Conservation (phyloP, 2,113 vertebrate species). For the Ammodramus savannarum region DNA sequence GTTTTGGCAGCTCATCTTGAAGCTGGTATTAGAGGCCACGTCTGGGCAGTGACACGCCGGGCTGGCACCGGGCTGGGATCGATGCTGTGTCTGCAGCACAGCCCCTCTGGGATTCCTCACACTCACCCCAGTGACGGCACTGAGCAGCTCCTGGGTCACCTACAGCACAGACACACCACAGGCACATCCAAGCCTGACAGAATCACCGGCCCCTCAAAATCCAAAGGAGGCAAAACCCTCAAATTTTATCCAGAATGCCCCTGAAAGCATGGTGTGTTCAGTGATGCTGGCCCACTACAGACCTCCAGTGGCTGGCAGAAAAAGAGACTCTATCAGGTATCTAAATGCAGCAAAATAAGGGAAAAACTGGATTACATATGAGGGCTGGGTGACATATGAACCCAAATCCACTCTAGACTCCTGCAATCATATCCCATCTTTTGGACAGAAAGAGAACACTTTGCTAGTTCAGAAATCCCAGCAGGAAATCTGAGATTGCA, state of each 20-base stretch:
- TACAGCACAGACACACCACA: neutral
- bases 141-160: neutral
- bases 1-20: conserved; percentile 54
- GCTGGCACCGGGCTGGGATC: neutral
- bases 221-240: neutral
- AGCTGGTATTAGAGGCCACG: conserved; percentile 44
- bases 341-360: neutral
- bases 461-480: neutral
- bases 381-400: neutral
- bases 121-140: neutral
- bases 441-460: neutral
- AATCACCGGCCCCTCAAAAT: neutral
- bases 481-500: neutral
- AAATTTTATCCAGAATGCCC: neutral
- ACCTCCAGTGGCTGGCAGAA: neutral
- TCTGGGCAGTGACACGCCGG: conserved; percentile 45
- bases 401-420: neutral
- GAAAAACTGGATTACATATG: neutral
- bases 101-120: neutral
- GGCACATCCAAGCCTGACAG: neutral
- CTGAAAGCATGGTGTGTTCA: rapidly evolving
- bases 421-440: neutral
- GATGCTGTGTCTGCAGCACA: neutral
- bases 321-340: neutral
- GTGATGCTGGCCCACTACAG: neutral